Evolutionary conservation across 2,113 vertebrate species (phyloP).

Genomic region (Sapajus apella): DNA sequence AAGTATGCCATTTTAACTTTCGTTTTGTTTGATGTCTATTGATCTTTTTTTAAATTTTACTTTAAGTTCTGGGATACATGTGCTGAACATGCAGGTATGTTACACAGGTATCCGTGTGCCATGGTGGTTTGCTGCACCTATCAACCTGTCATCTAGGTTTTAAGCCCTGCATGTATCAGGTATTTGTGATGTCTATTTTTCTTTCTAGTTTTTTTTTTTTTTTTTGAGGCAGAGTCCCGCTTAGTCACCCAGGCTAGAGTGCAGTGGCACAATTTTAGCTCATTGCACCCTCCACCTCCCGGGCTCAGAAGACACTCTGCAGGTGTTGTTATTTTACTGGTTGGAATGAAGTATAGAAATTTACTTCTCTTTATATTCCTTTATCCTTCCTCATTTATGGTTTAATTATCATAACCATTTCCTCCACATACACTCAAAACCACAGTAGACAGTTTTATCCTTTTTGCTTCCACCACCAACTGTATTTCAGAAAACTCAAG

Average conservation of each 20-base stretch:
- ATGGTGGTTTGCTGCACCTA: too few species aligned
- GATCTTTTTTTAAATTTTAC: background rate
- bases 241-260: too few species aligned
- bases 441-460: background rate
- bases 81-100: too few species aligned
- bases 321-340: background rate
- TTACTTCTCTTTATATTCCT: background rate
- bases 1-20: background rate
- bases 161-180: too few species aligned
- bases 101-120: too few species aligned
- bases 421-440: background rate
- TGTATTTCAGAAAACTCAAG: background rate
- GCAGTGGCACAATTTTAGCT: too few species aligned
- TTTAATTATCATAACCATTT: background rate
- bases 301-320: background rate
- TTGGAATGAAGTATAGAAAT: background rate
- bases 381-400: background rate
- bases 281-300: too few species aligned
- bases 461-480: background rate
- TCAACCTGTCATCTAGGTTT: too few species aligned
- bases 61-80: too few species aligned
- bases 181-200: background rate
- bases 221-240: too few species aligned
- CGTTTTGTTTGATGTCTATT: background rate
- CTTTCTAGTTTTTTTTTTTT: background rate